A percentile compares a stretch with the other conserved stretches of the same genome.
These are phyloP conservation scores for Pseudopipra pipra DNA, from an alignment of 2,113 vertebrate genomes.

Conservation along the genomic window DNA sequence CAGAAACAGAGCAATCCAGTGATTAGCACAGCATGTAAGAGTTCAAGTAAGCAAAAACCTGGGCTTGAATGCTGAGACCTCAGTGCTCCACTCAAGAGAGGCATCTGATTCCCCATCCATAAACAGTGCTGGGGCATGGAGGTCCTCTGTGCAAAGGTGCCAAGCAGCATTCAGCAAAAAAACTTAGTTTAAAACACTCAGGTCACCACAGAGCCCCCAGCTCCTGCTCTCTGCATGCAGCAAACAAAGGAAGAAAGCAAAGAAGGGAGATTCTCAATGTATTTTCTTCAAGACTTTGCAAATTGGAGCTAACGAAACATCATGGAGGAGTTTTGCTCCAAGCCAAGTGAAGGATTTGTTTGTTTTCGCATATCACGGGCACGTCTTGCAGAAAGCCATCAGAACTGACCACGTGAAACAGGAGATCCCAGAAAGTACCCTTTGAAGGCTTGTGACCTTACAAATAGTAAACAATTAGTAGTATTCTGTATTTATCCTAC, in stretches of 20 bases:
- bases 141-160: not conserved
- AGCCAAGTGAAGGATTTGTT: not conserved
- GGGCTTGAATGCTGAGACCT: not conserved
- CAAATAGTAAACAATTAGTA: not conserved
- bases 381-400: not conserved
- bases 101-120: not conserved
- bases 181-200: not conserved
- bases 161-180: not conserved
- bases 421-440: not conserved
- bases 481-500: not conserved
- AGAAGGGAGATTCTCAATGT: not conserved
- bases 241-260: accelerated
- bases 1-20: not conserved
- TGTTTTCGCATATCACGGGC: not conserved
- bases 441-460: not conserved
- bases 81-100: not conserved
- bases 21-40: not conserved
- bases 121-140: not conserved
- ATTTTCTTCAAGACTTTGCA: not conserved
- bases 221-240: not conserved
- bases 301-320: not conserved
- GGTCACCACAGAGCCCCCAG: not conserved
- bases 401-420: not conserved
- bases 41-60: not conserved
- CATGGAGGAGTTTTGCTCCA: not conserved